phyloP scores from a whole-genome alignment of 2,113 vertebrate species.

The Oreochromis spilurus region DNA sequence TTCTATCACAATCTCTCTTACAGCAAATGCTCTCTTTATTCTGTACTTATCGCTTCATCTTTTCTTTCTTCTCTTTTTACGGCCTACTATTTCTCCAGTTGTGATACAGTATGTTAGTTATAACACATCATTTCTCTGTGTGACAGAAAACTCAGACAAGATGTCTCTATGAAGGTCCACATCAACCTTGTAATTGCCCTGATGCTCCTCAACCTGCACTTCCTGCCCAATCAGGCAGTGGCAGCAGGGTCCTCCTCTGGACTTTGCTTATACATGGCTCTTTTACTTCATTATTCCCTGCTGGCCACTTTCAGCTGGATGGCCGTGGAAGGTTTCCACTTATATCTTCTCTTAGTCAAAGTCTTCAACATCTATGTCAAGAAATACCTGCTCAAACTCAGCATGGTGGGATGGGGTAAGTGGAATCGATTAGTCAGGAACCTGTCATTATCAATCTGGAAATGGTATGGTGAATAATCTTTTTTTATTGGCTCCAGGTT shows the following conservation, averaged over 20 bases:
- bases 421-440: not conserved
- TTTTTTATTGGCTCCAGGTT: no score
- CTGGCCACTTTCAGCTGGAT: constrained; percentile 66
- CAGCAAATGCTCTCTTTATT: not conserved
- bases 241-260: not conserved
- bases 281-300: constrained; percentile 62
- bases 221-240: constrained; percentile 11
- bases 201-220: constrained; percentile 53
- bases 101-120: not conserved
- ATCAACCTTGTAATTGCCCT: constrained; percentile 45
- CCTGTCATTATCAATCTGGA: not conserved
- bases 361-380: constrained; percentile 72
- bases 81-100: fast-evolving
- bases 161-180: constrained; percentile 52
- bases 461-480: not conserved
- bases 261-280: constrained; percentile 32
- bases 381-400: constrained; percentile 68
- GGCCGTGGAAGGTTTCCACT: constrained; percentile 69
- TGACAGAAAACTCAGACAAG: not conserved
- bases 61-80: fast-evolving
- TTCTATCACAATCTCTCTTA: not conserved
- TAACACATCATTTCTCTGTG: not conserved
- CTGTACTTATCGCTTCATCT: not conserved
- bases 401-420: constrained; percentile 71
- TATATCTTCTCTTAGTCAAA: constrained; percentile 65